phyloP scores from a whole-genome alignment of 2,113 vertebrate genomes.

The Notechis scutatus region DNA sequence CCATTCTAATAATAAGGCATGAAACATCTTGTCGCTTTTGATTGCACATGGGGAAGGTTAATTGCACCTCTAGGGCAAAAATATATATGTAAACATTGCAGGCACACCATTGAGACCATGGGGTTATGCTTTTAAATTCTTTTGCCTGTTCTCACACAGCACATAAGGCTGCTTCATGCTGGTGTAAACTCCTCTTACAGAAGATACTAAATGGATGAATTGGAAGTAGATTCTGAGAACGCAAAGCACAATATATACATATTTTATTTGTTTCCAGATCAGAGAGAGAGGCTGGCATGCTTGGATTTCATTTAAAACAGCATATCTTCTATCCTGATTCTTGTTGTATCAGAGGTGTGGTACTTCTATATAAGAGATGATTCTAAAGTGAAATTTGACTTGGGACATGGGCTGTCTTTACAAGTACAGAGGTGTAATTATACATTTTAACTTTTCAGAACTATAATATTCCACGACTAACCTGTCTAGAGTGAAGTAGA shows the following conservation, averaged over 20 bases:
- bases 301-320: slow-evolving; percentile 22
- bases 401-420: neutral
- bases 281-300: neutral
- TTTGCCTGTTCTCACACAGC: neutral
- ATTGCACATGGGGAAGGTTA: neutral
- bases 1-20: slow-evolving; percentile 3
- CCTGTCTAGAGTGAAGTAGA: neutral
- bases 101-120: neutral
- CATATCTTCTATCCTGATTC: neutral
- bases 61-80: neutral
- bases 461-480: neutral
- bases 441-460: neutral
- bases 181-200: neutral
- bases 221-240: neutral
- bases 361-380: neutral
- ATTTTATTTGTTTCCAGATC: neutral
- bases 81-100: neutral
- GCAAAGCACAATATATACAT: neutral
- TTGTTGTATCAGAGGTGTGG: neutral
- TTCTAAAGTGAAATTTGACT: neutral
- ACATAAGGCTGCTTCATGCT: neutral
- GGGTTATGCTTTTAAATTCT: neutral
- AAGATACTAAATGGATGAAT: neutral
- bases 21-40: neutral
- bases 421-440: neutral